Percentiles rank a stretch among this genome's conserved stretches.
phyloP scores from a whole-genome alignment of 1,140 invertebrate genomes.

The Drosophila ironensis region DNA sequence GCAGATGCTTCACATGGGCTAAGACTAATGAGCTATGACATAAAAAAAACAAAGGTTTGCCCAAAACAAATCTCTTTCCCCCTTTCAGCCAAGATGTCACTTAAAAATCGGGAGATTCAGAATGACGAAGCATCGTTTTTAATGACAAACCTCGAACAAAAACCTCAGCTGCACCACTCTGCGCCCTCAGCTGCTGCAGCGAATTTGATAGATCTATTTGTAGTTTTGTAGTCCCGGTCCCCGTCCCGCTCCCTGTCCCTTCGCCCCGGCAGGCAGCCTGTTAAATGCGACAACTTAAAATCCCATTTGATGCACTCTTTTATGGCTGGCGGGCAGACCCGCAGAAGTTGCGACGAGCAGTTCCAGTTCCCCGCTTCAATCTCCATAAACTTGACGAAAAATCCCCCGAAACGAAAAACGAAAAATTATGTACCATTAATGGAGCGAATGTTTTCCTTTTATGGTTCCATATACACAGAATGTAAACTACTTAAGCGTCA shows the following conservation, averaged over 20 bases:
- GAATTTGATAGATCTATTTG: slow-evolving; percentile 77
- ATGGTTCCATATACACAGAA: slow-evolving; percentile 72
- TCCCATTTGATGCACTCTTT: slow-evolving; percentile 80
- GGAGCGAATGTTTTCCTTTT: slow-evolving; percentile 81
- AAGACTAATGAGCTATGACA: slow-evolving; percentile 71
- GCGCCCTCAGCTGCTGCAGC: slow-evolving; percentile 55
- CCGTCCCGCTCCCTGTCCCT: no score
- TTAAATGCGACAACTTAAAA: slow-evolving; percentile 79
- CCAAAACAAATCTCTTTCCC: slow-evolving; percentile 26
- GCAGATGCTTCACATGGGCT: slow-evolving; percentile 5
- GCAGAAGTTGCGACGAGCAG: slow-evolving; percentile 41
- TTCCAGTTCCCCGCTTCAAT: slow-evolving; percentile 59
- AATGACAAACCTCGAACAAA: slow-evolving; percentile 55
- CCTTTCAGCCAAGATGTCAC: neutral
- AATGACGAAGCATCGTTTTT: slow-evolving; percentile 46
- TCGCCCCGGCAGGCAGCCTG: slow-evolving; percentile 44
- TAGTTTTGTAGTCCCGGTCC: slow-evolving; percentile 38
- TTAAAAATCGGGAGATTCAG: slow-evolving; percentile 4
- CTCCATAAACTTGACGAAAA: slow-evolving; percentile 79
- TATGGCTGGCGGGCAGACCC: slow-evolving; percentile 48
- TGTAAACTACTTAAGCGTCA: slow-evolving; percentile 79
- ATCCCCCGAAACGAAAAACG: slow-evolving; percentile 64
- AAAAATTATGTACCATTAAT: slow-evolving; percentile 81
- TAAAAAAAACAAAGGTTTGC: slow-evolving; percentile 70
- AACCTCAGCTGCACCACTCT: slow-evolving; percentile 37